Evolutionary conservation across 2,113 vertebrate genomes (phyloP).

Genomic region (Ameiurus melas): DNA sequence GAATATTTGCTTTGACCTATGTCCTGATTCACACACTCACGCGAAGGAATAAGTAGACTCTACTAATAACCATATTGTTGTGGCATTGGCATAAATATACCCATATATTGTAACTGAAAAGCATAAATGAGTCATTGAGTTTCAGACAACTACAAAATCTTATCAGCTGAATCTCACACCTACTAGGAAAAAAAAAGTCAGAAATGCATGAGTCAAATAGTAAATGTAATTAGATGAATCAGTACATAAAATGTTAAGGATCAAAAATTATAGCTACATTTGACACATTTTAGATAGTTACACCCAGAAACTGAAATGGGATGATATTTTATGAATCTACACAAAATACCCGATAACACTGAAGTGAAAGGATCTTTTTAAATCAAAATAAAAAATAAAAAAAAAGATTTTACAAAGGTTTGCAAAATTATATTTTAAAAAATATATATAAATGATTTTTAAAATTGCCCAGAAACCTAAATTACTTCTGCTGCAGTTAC

Average conservation of each 20-base stretch:
- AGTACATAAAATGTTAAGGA: background rate
- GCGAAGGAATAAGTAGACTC: background rate
- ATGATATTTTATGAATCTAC: background rate
- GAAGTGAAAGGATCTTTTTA: background rate
- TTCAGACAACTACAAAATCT: background rate
- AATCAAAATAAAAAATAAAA: too few species aligned
- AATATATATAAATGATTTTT: background rate
- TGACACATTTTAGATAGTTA: too few species aligned
- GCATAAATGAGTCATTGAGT: conserved; percentile 25
- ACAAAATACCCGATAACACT: background rate
- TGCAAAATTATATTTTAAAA: too few species aligned
- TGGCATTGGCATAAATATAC: background rate
- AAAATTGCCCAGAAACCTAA: background rate
- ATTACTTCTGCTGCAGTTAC: background rate
- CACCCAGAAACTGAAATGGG: background rate
- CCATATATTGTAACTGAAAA: background rate
- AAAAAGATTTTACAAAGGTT: too few species aligned
- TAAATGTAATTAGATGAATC: background rate
- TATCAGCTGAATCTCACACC: conserved; percentile 48
- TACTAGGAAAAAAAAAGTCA: conserved; percentile 55
- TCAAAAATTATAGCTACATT: background rate
- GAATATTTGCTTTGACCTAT: background rate
- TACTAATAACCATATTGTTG: background rate
- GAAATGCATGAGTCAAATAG: conserved; percentile 45
- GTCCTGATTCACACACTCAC: conserved; percentile 33